Evolutionary conservation across 2,888 invertebrate genomes (phyloP).

Genomic region (Eilema depressum): DNA sequence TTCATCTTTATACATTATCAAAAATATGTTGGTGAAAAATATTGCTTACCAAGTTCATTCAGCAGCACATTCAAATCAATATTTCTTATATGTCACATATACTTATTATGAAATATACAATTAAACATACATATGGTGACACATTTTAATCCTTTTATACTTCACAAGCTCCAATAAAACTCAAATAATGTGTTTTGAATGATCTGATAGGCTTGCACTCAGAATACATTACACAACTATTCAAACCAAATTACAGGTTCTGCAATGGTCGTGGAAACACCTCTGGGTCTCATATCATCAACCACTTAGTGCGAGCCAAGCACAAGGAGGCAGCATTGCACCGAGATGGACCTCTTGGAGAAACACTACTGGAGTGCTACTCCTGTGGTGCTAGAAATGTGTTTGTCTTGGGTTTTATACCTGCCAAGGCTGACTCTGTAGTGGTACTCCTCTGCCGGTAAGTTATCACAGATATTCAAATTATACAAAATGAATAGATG

Average conservation of each 20-base stretch:
- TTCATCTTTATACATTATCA: neutral
- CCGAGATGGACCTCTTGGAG: conserved; percentile 98
- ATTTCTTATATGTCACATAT: no score
- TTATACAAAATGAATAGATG: neutral
- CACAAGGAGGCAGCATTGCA: conserved; percentile 99
- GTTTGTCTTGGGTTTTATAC: conserved; percentile 99
- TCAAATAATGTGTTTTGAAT: no score
- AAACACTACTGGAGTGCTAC: conserved; percentile 99
- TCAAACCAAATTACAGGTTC: conserved; percentile 85
- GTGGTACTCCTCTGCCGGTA: conserved; percentile 97
- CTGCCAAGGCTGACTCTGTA: conserved; percentile 99
- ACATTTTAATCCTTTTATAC: no score
- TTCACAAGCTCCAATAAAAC: no score
- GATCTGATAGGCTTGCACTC: neutral
- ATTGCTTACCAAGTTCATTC: no score
- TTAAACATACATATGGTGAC: no score
- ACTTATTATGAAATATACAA: no score
- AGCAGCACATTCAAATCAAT: no score
- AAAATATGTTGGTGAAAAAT: no score
- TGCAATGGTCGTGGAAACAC: conserved; percentile 99
- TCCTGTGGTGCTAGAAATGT: conserved; percentile 99
- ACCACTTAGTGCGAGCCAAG: conserved; percentile 99
- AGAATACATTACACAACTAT: neutral
- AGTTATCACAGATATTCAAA: conserved; percentile 39
- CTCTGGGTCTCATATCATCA: conserved; percentile 99